These are phyloP conservation scores for Struthio camelus DNA, from an alignment of 2,113 vertebrate species.

Conservation along the genomic window DNA sequence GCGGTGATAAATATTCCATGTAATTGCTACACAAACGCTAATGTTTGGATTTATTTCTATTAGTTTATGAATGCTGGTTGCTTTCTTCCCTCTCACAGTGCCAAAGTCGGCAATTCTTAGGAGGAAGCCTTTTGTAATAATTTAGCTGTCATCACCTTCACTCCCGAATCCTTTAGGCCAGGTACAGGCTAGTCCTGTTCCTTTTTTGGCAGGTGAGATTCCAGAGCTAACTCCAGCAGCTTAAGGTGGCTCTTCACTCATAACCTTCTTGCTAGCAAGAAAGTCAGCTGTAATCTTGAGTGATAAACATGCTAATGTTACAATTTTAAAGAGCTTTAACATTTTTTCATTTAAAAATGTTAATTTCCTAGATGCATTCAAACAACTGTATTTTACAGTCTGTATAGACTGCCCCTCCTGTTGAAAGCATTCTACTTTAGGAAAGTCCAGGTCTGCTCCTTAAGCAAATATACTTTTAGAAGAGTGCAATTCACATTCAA, in stretches of 20 bases:
- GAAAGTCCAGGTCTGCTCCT: neutral
- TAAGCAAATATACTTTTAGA: slow-evolving; percentile 6
- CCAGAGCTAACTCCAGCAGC: neutral
- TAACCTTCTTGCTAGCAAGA: neutral
- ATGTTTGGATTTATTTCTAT: slow-evolving; percentile 50
- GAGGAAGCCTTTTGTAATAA: slow-evolving; percentile 37
- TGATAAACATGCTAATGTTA: neutral
- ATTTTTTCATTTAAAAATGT: neutral
- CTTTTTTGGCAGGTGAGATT: slow-evolving; percentile 16
- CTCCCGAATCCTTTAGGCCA: slow-evolving; percentile 15
- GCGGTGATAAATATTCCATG: slow-evolving; percentile 19
- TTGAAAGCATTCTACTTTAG: neutral
- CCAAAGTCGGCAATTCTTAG: neutral
- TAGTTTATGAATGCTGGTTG: slow-evolving; percentile 9
- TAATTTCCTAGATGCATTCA: neutral
- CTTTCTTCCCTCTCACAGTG: neutral
- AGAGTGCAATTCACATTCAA: neutral
- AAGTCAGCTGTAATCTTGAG: neutral
- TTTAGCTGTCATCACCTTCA: slow-evolving; percentile 36
- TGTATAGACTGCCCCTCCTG: neutral
- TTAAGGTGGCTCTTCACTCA: slow-evolving; percentile 26
- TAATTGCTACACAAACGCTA: slow-evolving; percentile 38
- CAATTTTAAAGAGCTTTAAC: neutral
- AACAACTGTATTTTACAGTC: neutral
- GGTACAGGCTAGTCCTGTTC: slow-evolving; percentile 5